phyloP scores from a whole-genome alignment of 1,140 invertebrate genomes.

The Drosophila chauvacae region DNA sequence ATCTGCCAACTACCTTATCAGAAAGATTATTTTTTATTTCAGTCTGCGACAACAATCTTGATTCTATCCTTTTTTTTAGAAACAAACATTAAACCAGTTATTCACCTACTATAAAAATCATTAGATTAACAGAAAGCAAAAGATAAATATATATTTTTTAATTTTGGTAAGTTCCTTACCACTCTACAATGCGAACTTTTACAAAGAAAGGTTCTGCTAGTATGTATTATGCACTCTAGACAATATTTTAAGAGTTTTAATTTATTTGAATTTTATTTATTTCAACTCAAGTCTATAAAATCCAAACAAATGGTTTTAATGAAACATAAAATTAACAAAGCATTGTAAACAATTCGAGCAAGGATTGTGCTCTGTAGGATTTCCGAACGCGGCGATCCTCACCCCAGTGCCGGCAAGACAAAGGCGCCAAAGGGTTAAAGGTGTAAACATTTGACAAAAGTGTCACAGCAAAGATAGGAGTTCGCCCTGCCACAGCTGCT shows the following conservation, averaged over 20 bases:
- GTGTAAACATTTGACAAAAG: slow-evolving; percentile 84
- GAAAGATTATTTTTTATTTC: not conserved
- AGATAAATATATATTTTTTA: no score
- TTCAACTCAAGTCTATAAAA: slow-evolving; percentile 37
- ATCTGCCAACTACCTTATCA: not conserved
- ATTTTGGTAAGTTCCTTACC: no score
- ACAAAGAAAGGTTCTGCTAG: not conserved
- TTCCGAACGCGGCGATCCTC: slow-evolving; percentile 23
- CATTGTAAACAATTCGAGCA: slow-evolving; percentile 58
- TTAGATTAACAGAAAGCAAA: not conserved
- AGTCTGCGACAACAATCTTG: not conserved
- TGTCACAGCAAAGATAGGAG: slow-evolving; percentile 71
- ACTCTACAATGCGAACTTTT: no score
- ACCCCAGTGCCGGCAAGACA: slow-evolving; percentile 52
- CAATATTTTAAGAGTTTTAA: not conserved
- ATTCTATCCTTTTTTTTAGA: not conserved
- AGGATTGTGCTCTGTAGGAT: slow-evolving; percentile 43
- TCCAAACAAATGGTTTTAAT: slow-evolving; percentile 77
- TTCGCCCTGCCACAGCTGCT: slow-evolving; percentile 61
- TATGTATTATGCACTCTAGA: not conserved
- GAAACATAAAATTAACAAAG: slow-evolving; percentile 77
- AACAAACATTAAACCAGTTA: not conserved
- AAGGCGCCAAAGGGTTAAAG: slow-evolving; percentile 79
- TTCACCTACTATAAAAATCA: no score
- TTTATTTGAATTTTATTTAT: not conserved